Evolutionary conservation across 1,140 invertebrate species (phyloP), one percentile per base, ranked within the genome.

Genomic region (Druon quercuslanigerum): DNA sequence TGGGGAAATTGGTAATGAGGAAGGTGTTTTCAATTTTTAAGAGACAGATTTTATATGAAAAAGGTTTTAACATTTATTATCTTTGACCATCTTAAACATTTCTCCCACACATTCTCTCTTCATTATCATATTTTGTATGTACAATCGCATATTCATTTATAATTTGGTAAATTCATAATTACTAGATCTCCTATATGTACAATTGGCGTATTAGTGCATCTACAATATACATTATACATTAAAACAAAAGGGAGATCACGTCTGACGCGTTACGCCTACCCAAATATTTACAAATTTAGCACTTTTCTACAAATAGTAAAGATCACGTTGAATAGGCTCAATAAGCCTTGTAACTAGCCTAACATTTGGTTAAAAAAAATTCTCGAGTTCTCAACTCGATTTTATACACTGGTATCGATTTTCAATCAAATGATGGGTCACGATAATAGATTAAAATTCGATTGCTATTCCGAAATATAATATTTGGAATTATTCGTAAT

Each of bases 161-260:
- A 25, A 66, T 66, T 66, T 66, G 60, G 60, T 33, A 33, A 66
- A 66, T 66, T 66, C 60, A 66, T 20, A 66, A 66, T 46, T 66
- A 66, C 60, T 66, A 66, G n/a, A 66, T 60, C 40, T 46, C 40
- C 40, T 25, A 60, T 66, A 66, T 66, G 33, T 66, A 66, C 60
- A 66, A 40, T 40, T 66, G 60, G 60, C 25, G 60, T 66, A 46
- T 66, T 33, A 40, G 25, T 66, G 46, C 25, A 54, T 66, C 40
- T 66, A 66, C 60, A 66, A 56, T 56, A 66, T 66, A 66, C 40
- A 66, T 66, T 56, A 66, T 66, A 66, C 40, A 66, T 66, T 66
- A 66, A 25, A 66, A 66, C 60, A 33, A 66, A 33, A 66, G 60
- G 60, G 60, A 66, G 60, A 66, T 66, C 60, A 66, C 60, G 60